Conservation (phyloP, 2,113 vertebrate genomes). For the Odocoileus virginianus region DNA sequence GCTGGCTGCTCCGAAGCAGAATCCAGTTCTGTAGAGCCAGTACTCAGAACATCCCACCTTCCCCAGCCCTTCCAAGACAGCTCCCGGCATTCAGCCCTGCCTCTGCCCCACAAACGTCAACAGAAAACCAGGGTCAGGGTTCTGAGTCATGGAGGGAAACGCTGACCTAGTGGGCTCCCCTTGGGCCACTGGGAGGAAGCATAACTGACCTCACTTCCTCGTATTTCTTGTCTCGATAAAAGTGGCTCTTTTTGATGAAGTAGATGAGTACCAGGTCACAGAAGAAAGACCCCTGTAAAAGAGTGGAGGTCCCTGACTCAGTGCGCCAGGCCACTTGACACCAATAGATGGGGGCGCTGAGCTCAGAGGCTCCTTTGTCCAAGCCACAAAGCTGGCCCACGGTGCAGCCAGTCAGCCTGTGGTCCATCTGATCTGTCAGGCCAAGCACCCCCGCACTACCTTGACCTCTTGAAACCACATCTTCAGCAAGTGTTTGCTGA, state of each 20-base stretch:
- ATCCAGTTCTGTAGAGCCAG: neutral
- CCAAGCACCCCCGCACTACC: neutral
- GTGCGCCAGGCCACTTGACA: neutral
- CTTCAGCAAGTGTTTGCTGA: neutral
- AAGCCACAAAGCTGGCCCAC: neutral
- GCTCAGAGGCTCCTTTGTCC: neutral
- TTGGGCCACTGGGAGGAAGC: neutral
- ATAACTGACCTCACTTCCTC: slow-evolving; percentile 90
- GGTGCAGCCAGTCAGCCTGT: neutral
- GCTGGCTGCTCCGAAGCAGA: neutral
- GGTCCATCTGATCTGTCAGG: neutral
- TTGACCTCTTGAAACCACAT: neutral
- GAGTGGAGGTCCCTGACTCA: slow-evolving; percentile 10
- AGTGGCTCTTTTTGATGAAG: slow-evolving; percentile 93
- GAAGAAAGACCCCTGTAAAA: slow-evolving; percentile 90
- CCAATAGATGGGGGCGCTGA: neutral
- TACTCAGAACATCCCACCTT: neutral
- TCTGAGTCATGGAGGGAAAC: neutral
- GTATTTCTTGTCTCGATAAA: slow-evolving; percentile 94
- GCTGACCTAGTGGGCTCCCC: neutral
- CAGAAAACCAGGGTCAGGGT: neutral
- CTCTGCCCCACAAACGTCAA: neutral
- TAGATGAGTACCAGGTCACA: slow-evolving; percentile 97
- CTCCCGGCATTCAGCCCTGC: neutral
- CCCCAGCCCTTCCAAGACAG: neutral